Percentiles rank a stretch among this genome's conserved stretches.
Conservation (phyloP, 2,797 vertebrate genomes). For the Spizella passerina region DNA sequence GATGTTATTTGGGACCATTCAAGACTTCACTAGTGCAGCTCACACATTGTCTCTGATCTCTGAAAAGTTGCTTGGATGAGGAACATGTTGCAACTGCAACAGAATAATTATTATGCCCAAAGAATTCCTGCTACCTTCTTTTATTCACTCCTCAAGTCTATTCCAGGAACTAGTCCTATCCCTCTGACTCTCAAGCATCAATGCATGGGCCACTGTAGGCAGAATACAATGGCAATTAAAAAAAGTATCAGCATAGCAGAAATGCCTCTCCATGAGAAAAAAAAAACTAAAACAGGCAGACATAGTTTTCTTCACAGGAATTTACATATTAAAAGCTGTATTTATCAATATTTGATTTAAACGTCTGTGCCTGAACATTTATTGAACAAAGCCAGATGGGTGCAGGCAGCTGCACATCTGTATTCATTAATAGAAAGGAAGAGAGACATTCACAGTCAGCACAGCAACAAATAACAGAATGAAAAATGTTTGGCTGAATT, state of each 20-base stretch:
- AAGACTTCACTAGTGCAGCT: background rate
- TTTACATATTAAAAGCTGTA: constrained; percentile 63
- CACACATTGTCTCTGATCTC: background rate
- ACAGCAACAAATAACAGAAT: constrained; percentile 34
- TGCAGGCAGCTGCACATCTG: constrained; percentile 63
- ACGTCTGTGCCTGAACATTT: constrained; percentile 47
- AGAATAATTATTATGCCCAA: background rate
- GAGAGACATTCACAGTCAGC: constrained; percentile 33
- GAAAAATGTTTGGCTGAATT: constrained; percentile 17
- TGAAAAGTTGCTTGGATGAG: background rate
- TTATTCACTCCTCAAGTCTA: background rate
- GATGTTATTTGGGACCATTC: background rate
- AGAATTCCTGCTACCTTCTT: background rate
- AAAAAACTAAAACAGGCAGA: background rate
- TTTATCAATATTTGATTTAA: constrained; percentile 75
- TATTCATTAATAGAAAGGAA: constrained; percentile 59
- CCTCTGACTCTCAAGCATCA: background rate
- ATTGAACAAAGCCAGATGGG: constrained; percentile 62
- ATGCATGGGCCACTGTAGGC: background rate
- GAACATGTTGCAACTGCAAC: background rate
- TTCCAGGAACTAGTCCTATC: background rate
- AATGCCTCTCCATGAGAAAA: background rate
- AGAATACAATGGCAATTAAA: background rate
- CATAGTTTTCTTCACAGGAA: constrained; percentile 23
- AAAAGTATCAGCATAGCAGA: background rate